Evolutionary conservation across 2,113 vertebrate genomes (phyloP), one percentile per base, ranked within the genome.

Genomic region (Salvelinus fontinalis): DNA sequence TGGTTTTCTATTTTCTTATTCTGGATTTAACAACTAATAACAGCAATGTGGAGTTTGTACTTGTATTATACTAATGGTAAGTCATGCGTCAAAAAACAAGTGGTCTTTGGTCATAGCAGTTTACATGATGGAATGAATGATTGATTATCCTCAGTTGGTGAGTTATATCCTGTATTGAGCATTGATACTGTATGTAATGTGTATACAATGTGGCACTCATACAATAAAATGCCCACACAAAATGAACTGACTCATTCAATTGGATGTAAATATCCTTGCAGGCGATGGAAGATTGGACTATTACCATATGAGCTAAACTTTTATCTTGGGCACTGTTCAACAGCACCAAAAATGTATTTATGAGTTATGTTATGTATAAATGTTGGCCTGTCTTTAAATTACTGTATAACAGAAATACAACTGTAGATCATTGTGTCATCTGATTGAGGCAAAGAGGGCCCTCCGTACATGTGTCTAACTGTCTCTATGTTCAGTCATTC

Each of bases 101-200:
- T 31, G 67, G 4, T 84, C 83, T 87, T 86, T 88, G 84, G 85
- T 81, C 57, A 83, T 85, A 51, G 39, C 39, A 12, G 59, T 71
- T 26, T 27, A 71, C 39, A 71, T 31, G 67, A 74, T 67, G 34
- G 31, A 67, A 39, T 60, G 51, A 78, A 76, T 26, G 18, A 48
- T 57, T 11, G 16, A 44, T 72, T 70, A 54, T 54, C 16, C 51
- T 54, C 51, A 18, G 51, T 54, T 54, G 51, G 51, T 18, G 77
- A 76, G 76, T 2, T 20, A 49, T 57, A 70, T 34, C 51, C 51
- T 54, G 51, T 54, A 16, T 1, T 54, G 51, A 54, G 51, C 51
- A 54, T 54, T 54, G n/a, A 20, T 51, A 22, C 65, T 57, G 27
- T 60, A 20, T 60, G n/a, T 64, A 64, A 11, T 64, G 11, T 44